Conservation (phyloP, 1,140 invertebrate genomes). For the Pogonomyrmex barbatus region DNA sequence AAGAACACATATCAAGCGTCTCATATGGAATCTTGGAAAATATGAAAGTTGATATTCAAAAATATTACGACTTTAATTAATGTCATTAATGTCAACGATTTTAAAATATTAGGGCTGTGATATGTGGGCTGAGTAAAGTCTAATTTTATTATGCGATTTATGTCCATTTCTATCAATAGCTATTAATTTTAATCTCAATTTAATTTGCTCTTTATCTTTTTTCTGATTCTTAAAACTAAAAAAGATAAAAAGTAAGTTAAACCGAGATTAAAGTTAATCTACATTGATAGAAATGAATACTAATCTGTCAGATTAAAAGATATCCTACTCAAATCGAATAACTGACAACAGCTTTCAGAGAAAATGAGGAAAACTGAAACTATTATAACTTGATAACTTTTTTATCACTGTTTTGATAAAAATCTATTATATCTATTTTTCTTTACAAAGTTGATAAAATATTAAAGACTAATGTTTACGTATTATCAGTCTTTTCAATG, state of each 20-base stretch:
- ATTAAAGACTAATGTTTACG: background rate
- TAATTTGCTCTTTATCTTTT: too few relatives aligned
- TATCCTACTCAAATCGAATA: background rate
- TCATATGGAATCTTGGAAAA: background rate
- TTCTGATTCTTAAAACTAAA: too few relatives aligned
- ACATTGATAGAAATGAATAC: too few relatives aligned
- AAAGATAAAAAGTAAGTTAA: too few relatives aligned
- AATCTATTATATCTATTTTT: background rate
- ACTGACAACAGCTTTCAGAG: background rate
- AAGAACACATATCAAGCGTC: background rate
- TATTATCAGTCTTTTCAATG: background rate
- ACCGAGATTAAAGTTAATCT: too few relatives aligned
- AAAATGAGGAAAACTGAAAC: background rate
- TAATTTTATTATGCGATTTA: background rate
- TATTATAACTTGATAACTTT: background rate
- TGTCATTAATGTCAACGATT: background rate
- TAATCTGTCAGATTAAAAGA: slow-evolving; percentile 3
- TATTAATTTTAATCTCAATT: too few relatives aligned
- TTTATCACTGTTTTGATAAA: background rate
- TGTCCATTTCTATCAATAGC: too few relatives aligned
- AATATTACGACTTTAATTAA: background rate
- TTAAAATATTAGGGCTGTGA: background rate
- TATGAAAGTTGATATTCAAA: background rate
- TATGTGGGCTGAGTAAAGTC: background rate
- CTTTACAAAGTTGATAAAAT: background rate